Percentiles rank a stretch among this genome's conserved stretches.
phyloP scores from a whole-genome alignment of 2,888 invertebrate genomes.

The Amphipoea lucens region DNA sequence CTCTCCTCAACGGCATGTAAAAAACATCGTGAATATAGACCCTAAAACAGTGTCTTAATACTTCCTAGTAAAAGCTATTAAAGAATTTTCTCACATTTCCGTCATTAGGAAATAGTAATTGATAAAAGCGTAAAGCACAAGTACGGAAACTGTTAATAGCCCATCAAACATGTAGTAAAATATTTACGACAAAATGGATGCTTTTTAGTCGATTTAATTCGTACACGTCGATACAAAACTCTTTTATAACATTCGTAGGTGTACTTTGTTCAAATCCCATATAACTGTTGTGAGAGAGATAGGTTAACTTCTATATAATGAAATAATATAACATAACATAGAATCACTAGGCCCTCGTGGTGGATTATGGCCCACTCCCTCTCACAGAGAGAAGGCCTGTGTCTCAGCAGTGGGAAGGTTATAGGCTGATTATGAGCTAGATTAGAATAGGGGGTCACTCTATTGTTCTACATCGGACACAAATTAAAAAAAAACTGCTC shows the following conservation, averaged over 20 bases:
- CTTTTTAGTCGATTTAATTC: constrained; percentile 11
- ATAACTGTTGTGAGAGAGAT: neutral
- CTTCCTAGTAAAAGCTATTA: neutral
- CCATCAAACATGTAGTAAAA: constrained; percentile 16
- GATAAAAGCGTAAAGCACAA: constrained; percentile 13
- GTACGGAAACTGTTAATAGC: constrained; percentile 13
- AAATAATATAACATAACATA: neutral
- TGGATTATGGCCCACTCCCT: no score
- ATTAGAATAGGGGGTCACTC: neutral
- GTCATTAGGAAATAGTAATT: neutral
- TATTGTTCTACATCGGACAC: neutral
- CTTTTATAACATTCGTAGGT: neutral
- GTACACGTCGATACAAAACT: constrained; percentile 20
- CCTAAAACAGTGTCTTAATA: neutral
- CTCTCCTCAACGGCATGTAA: neutral
- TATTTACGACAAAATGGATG: constrained; percentile 21
- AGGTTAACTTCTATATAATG: neutral
- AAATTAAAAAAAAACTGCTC: no score
- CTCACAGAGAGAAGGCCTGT: no score
- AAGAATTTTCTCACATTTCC: neutral
- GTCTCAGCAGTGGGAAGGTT: neutral
- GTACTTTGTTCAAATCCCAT: constrained; percentile 22
- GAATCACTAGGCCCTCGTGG: neutral
- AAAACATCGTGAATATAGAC: neutral
- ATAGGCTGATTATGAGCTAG: no score